Percentiles rank a stretch among this genome's conserved stretches.
These are phyloP conservation scores for Drepana falcataria DNA, from an alignment of 2,888 invertebrate genomes.

Conservation along the genomic window DNA sequence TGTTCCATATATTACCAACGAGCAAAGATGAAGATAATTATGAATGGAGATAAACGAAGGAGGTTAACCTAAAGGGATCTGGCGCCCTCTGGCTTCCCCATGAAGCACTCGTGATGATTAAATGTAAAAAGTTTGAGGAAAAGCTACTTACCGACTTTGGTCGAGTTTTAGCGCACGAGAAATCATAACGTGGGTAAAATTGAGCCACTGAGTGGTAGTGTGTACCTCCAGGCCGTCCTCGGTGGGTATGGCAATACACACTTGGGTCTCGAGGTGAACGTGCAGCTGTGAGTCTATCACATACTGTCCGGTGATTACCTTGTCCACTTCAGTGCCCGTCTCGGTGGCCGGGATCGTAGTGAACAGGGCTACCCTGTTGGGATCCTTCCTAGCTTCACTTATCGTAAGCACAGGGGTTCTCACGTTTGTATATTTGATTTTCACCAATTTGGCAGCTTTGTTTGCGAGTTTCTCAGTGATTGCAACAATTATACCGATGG, in stretches of 20 bases:
- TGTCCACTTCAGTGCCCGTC: slow-evolving; percentile 28
- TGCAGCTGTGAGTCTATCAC: slow-evolving; percentile 79
- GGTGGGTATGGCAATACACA: slow-evolving; percentile 76
- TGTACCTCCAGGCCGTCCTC: slow-evolving; percentile 82
- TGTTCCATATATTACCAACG: too few relatives aligned
- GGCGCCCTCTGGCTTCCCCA: too few relatives aligned
- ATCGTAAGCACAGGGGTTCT: slow-evolving; percentile 40
- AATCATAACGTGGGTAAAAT: slow-evolving; percentile 68
- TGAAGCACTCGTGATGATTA: too few relatives aligned
- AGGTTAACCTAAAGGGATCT: too few relatives aligned
- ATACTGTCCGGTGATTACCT: slow-evolving; percentile 38
- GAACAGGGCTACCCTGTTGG: slow-evolving; percentile 23
- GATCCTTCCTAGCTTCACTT: slow-evolving; percentile 29
- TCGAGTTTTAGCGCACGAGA: slow-evolving; percentile 68
- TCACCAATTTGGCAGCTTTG: slow-evolving; percentile 72
- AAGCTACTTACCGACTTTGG: slow-evolving; percentile 66
- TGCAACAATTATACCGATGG: slow-evolving; percentile 82
- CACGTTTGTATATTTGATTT: slow-evolving; percentile 66
- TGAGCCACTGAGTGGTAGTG: slow-evolving; percentile 76
- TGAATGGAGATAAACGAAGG: too few relatives aligned
- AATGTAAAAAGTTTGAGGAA: too few relatives aligned
- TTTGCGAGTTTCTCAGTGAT: slow-evolving; percentile 65
- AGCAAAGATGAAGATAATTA: too few relatives aligned
- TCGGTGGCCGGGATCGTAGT: slow-evolving; percentile 21
- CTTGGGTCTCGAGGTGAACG: slow-evolving; percentile 82